Evolutionary conservation across 2,888 invertebrate species (phyloP).

Genomic region (Hylaea fasciaria): DNA sequence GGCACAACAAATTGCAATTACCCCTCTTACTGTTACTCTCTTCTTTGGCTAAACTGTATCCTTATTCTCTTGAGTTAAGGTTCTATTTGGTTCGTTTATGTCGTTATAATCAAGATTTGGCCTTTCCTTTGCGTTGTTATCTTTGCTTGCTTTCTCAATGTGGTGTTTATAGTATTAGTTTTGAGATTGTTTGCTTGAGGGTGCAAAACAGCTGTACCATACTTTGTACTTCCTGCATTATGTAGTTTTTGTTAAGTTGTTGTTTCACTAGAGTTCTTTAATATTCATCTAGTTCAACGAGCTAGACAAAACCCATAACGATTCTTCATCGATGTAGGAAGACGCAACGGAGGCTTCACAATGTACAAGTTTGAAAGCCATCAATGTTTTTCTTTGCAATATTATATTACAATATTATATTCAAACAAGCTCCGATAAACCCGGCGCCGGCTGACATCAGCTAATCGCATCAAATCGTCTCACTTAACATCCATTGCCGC

Average conservation of each 20-base stretch:
- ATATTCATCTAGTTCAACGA: too few relatives aligned
- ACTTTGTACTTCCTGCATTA: conserved; percentile 3
- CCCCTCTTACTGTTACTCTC: conserved; percentile 44
- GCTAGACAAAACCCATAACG: too few relatives aligned
- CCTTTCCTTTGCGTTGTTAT: conserved; percentile 58
- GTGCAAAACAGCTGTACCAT: conserved; percentile 11
- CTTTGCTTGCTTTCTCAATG: conserved; percentile 55
- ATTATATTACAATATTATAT: not conserved
- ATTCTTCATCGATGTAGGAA: too few relatives aligned
- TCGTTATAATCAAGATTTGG: conserved; percentile 55
- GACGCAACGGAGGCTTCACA: too few relatives aligned
- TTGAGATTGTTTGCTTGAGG: conserved; percentile 54
- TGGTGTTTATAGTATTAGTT: conserved; percentile 63
- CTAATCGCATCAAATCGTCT: conserved; percentile 61
- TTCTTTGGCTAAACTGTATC: conserved; percentile 30
- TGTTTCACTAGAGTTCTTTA: not conserved
- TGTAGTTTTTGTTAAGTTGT: not conserved
- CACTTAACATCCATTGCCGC: conserved; percentile 64
- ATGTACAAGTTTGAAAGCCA: too few relatives aligned
- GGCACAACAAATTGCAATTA: conserved; percentile 65
- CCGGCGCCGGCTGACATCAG: conserved; percentile 58
- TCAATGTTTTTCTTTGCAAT: too few relatives aligned
- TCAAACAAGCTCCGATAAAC: conserved; percentile 45
- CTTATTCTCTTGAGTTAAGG: conserved; percentile 23
- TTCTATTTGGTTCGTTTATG: conserved; percentile 24